A percentile compares a stretch with the other conserved stretches of the same genome.
phyloP scores from a whole-genome alignment of 2,888 invertebrate genomes.

The Polydrusus tereticollis region DNA sequence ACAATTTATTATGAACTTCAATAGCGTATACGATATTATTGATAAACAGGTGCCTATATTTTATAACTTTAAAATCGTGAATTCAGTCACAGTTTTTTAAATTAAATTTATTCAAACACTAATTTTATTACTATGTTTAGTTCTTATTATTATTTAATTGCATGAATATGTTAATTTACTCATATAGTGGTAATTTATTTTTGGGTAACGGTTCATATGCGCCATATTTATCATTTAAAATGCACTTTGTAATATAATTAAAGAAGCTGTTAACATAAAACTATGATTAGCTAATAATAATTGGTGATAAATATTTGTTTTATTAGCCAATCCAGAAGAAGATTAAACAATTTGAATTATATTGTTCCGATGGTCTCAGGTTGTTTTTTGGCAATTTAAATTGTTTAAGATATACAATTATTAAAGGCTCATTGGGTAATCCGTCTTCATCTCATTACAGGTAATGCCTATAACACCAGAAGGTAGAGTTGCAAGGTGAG shows the following conservation, averaged over 20 bases:
- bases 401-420: no score
- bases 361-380: constrained; percentile 48
- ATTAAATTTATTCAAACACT: constrained; percentile 16
- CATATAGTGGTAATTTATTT: constrained; percentile 26
- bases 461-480: no score
- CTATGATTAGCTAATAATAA: constrained; percentile 5
- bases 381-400: constrained; percentile 53
- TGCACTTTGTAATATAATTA: constrained; percentile 36
- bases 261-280: constrained; percentile 16
- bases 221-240: constrained; percentile 12
- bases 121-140: constrained; percentile 19
- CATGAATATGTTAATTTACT: constrained; percentile 31
- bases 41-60: constrained; percentile 2
- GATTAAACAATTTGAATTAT: background rate
- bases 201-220: constrained; percentile 31
- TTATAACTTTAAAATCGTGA: background rate
- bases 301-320: background rate
- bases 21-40: background rate
- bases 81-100: background rate
- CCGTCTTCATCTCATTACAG: no score
- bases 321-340: background rate
- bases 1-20: constrained; percentile 1
- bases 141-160: constrained; percentile 1
- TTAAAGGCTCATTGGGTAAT: no score
- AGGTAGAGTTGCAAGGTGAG: no score